Conservation (phyloP, 2,113 vertebrate genomes). For the Tragelaphus strepsiceros region DNA sequence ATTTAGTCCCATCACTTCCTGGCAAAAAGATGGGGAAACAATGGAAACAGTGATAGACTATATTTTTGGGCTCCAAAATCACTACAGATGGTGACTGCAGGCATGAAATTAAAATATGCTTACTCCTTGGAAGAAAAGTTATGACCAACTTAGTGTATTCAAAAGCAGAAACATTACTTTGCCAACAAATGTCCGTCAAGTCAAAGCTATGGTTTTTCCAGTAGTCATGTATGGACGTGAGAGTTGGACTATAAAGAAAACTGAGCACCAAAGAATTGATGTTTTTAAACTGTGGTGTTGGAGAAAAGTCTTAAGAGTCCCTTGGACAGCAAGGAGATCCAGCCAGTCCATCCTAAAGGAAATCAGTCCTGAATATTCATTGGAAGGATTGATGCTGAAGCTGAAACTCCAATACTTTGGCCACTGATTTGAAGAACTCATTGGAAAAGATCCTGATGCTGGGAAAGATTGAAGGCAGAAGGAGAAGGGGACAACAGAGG, state of each 20-base stretch:
- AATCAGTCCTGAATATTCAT: background rate
- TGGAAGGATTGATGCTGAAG: background rate
- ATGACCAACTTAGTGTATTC: background rate
- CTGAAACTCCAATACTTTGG: background rate
- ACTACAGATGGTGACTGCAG: background rate
- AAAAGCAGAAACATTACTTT: background rate
- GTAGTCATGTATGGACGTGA: background rate
- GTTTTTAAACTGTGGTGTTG: background rate
- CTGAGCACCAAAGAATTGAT: background rate
- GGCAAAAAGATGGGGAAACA: background rate
- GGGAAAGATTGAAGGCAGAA: background rate
- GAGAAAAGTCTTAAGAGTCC: background rate
- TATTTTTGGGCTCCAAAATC: background rate
- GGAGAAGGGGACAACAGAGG: accelerated
- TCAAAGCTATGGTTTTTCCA: background rate
- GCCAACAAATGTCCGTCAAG: background rate
- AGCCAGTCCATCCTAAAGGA: background rate
- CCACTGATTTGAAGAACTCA: background rate
- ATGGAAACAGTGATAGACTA: background rate
- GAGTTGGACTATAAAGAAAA: background rate
- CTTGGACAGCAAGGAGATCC: background rate
- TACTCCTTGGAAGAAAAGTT: background rate
- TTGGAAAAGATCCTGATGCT: background rate
- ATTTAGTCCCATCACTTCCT: background rate
- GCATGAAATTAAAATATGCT: background rate